Evolutionary conservation across 2,113 vertebrate species (phyloP).

Genomic region (Pipa parva): DNA sequence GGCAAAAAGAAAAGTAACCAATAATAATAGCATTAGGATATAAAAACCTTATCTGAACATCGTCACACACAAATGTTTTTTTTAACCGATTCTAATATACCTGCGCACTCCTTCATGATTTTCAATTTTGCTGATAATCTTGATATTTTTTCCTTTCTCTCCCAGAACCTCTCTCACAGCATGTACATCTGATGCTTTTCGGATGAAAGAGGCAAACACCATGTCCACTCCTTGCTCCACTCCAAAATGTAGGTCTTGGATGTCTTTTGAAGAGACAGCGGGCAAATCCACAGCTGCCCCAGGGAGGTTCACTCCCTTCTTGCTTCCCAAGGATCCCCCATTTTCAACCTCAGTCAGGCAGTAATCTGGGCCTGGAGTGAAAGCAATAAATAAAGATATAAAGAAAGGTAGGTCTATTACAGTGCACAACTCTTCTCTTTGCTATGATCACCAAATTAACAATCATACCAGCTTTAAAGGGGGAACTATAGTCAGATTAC

Average conservation of each 20-base stretch:
- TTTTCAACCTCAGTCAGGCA: slow-evolving; percentile 84
- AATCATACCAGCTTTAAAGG: too few species aligned
- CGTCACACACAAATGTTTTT: too few species aligned
- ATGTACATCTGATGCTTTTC: slow-evolving; percentile 86
- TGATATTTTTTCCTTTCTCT: slow-evolving; percentile 93
- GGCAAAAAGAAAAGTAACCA: too few species aligned
- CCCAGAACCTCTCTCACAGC: slow-evolving; percentile 87
- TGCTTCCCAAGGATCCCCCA: slow-evolving; percentile 85
- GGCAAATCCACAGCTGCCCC: slow-evolving; percentile 91
- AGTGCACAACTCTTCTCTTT: too few species aligned
- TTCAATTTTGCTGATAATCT: slow-evolving; percentile 98
- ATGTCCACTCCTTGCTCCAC: slow-evolving; percentile 94
- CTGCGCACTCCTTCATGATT: slow-evolving; percentile 94
- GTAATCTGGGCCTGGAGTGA: slow-evolving; percentile 68
- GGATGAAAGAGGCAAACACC: slow-evolving; percentile 97
- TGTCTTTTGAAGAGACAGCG: slow-evolving; percentile 87
- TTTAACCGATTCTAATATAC: slow-evolving; percentile 63
- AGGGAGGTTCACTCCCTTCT: slow-evolving; percentile 94
- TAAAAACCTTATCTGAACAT: too few species aligned
- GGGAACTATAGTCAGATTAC: too few species aligned
- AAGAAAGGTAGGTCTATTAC: too few species aligned
- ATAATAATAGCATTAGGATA: too few species aligned
- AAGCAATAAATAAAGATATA: too few species aligned
- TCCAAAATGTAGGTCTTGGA: slow-evolving; percentile 88
- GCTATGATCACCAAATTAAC: too few species aligned